phyloP scores from a whole-genome alignment of 2,113 vertebrate genomes.

The Ciconia boyciana region DNA sequence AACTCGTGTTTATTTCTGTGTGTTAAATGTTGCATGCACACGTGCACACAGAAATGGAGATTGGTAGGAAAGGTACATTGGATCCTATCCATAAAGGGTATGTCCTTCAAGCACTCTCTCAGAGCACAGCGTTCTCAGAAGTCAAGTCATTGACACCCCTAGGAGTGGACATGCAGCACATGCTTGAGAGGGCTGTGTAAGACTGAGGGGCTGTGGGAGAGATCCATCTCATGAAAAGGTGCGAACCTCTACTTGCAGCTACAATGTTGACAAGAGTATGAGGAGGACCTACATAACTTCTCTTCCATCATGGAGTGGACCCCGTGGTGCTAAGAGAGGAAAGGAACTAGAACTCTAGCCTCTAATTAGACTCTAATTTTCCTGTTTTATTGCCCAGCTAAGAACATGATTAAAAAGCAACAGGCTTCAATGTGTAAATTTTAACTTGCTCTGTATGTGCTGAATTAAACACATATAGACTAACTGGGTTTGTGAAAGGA shows the following conservation, averaged over 20 bases:
- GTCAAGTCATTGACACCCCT: background rate
- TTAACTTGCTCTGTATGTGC: background rate
- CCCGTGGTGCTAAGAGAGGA: background rate
- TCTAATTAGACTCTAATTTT: background rate
- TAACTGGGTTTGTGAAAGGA: background rate
- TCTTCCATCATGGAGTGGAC: background rate
- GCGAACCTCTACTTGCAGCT: background rate
- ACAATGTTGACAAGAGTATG: background rate
- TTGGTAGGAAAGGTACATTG: background rate
- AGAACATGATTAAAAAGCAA: background rate
- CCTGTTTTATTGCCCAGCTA: background rate
- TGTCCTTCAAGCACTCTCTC: background rate
- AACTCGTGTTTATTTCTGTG: background rate
- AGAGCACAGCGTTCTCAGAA: rapidly evolving
- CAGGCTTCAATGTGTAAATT: background rate
- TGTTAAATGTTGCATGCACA: background rate
- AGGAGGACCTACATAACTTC: rapidly evolving
- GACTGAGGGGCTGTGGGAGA: background rate
- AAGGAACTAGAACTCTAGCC: background rate
- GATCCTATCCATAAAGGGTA: background rate
- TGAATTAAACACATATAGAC: background rate
- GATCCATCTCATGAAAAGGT: background rate
- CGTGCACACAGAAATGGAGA: background rate
- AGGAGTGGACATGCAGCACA: background rate
- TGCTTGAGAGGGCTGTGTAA: background rate